phyloP scores from a whole-genome alignment of 2,113 vertebrate genomes.

The Leucopsar rothschildi region DNA sequence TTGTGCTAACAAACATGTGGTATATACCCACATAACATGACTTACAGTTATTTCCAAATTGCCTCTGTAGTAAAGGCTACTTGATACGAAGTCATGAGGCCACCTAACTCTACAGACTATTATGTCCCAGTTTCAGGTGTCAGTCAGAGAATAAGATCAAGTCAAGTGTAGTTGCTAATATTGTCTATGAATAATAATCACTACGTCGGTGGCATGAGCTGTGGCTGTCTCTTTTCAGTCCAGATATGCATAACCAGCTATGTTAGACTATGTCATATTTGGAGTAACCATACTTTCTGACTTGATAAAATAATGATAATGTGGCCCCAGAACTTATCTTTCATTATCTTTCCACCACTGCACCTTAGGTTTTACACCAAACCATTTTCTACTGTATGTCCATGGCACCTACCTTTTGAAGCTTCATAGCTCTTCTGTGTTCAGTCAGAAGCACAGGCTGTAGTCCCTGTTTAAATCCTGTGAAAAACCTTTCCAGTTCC shows the following conservation, averaged over 20 bases:
- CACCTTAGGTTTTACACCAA: neutral
- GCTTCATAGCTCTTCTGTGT: neutral
- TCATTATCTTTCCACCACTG: neutral
- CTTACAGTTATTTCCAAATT: neutral
- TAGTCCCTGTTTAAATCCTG: neutral
- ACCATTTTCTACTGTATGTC: accelerated
- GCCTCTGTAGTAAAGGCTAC: neutral
- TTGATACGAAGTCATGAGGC: neutral
- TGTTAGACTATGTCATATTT: neutral
- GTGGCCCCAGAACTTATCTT: neutral
- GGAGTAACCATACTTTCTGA: neutral
- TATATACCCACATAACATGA: neutral
- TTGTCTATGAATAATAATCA: neutral
- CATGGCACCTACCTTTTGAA: neutral
- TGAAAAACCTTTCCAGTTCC: neutral
- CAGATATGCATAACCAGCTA: neutral
- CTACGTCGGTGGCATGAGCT: neutral
- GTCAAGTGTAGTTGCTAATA: neutral
- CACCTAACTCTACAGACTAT: neutral
- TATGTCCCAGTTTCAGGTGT: neutral
- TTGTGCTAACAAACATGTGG: neutral
- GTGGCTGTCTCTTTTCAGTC: neutral
- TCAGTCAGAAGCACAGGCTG: neutral
- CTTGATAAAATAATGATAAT: neutral
- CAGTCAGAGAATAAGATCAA: neutral